These are phyloP conservation scores for Catotricha subobsoleta DNA, from an alignment of 2,888 invertebrate species.

Conservation along the genomic window DNA sequence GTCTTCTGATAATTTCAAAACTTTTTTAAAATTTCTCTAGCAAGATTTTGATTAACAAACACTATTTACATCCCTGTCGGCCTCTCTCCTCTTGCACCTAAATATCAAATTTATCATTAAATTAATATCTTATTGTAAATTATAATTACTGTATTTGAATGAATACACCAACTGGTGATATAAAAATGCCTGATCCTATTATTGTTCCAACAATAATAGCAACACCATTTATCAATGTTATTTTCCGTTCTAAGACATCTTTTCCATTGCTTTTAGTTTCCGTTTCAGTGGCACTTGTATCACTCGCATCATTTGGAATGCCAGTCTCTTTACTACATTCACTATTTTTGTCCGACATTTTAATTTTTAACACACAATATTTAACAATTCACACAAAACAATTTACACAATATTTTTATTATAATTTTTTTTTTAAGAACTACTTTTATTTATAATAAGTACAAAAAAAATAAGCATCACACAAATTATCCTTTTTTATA, in stretches of 20 bases:
- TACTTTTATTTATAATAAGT: too few relatives aligned
- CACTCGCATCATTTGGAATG: neutral
- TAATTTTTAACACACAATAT: too few relatives aligned
- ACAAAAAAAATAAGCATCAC: too few relatives aligned
- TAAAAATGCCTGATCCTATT: constrained; percentile 84
- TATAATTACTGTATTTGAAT: constrained; percentile 38
- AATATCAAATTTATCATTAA: neutral
- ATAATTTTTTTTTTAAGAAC: too few relatives aligned
- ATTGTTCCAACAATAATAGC: constrained; percentile 77
- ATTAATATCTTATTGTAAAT: neutral
- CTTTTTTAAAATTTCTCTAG: too few relatives aligned
- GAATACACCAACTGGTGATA: constrained; percentile 71
- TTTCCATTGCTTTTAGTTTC: constrained; percentile 23
- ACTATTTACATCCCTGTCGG: too few relatives aligned
- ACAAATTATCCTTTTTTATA: too few relatives aligned
- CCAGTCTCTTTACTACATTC: constrained; percentile 3
- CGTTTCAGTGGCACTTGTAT: neutral
- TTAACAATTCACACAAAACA: too few relatives aligned
- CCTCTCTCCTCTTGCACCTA: neutral
- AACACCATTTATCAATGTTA: constrained; percentile 71
- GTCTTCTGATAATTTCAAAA: too few relatives aligned
- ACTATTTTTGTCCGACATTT: constrained; percentile 6
- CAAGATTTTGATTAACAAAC: too few relatives aligned
- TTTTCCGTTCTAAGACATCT: constrained; percentile 59
- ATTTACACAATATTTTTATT: too few relatives aligned